Evolutionary conservation across 2,888 invertebrate species (phyloP).

Genomic region (Cheilosia vulpina): DNA sequence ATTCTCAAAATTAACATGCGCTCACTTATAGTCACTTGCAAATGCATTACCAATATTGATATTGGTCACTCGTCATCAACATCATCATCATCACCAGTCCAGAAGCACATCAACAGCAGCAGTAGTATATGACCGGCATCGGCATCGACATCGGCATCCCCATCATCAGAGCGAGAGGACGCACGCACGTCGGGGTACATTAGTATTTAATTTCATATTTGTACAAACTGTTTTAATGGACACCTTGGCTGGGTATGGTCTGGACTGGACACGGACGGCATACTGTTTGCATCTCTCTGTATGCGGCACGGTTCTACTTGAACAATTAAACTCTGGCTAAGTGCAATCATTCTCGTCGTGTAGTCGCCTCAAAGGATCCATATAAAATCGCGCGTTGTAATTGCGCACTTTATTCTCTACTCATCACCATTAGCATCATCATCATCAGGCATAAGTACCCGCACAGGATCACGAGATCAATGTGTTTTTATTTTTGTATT

Average conservation of each 20-base stretch:
- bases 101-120: constrained; percentile 29
- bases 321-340: constrained; percentile 69
- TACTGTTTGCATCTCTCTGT: constrained; percentile 53
- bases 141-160: constrained; percentile 21
- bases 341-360: constrained; percentile 57
- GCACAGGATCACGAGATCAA: constrained; percentile 49
- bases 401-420: constrained; percentile 69
- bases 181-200: constrained; percentile 67
- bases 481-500: constrained; percentile 6
- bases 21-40: constrained; percentile 72
- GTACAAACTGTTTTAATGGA: constrained; percentile 75
- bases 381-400: constrained; percentile 61
- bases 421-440: constrained; percentile 74
- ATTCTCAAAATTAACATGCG: constrained; percentile 61
- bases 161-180: constrained; percentile 28
- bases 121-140: constrained; percentile 7
- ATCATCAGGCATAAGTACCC: constrained; percentile 64
- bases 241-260: constrained; percentile 42
- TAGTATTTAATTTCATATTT: constrained; percentile 75
- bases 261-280: no score
- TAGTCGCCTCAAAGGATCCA: constrained; percentile 36
- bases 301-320: constrained; percentile 46
- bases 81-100: constrained; percentile 25
- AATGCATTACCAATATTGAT: constrained; percentile 74
- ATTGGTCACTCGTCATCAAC: constrained; percentile 73